Percentiles rank a stretch among this genome's conserved stretches.
phyloP scores from a whole-genome alignment of 2,888 invertebrate genomes.

The Lathronympha strigana region DNA sequence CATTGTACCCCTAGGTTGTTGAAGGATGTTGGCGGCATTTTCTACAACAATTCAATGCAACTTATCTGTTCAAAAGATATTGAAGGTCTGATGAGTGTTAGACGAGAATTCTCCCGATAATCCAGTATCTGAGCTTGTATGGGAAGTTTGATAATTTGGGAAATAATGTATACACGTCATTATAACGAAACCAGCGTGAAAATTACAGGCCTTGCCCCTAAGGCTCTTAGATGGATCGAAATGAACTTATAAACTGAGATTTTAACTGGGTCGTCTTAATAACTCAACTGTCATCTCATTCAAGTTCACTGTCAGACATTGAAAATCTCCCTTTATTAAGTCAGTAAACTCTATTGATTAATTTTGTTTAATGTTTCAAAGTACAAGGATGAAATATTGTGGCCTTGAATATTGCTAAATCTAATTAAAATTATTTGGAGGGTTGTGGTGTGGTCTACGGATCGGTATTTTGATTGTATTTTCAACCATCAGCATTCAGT shows the following conservation, averaged over 20 bases:
- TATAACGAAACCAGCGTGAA: no score
- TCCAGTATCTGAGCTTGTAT: no score
- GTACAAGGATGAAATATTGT: conserved; percentile 3
- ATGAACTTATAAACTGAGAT: conserved; percentile 22
- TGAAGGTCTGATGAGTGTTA: no score
- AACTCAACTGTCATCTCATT: conserved; percentile 22
- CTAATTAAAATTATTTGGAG: not conserved
- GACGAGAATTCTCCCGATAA: no score
- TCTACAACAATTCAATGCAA: no score
- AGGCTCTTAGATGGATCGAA: conserved; percentile 23
- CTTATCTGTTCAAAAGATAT: no score
- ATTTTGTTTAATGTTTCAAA: conserved; percentile 12
- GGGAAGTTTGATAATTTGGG: no score
- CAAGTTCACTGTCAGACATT: conserved; percentile 17
- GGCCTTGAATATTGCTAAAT: not conserved
- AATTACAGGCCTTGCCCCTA: no score
- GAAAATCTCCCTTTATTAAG: conserved; percentile 1
- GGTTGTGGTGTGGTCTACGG: not conserved
- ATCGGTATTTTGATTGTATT: conserved; percentile 4
- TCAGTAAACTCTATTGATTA: conserved; percentile 2
- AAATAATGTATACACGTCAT: no score
- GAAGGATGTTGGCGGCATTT: no score
- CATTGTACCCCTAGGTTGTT: no score
- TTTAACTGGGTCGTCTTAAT: conserved; percentile 14
- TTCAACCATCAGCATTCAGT: no score